Percentiles rank a stretch among this genome's conserved stretches.
These are phyloP conservation scores for Empidonax alnorum DNA, from an alignment of 2,113 vertebrate genomes.

Conservation along the genomic window DNA sequence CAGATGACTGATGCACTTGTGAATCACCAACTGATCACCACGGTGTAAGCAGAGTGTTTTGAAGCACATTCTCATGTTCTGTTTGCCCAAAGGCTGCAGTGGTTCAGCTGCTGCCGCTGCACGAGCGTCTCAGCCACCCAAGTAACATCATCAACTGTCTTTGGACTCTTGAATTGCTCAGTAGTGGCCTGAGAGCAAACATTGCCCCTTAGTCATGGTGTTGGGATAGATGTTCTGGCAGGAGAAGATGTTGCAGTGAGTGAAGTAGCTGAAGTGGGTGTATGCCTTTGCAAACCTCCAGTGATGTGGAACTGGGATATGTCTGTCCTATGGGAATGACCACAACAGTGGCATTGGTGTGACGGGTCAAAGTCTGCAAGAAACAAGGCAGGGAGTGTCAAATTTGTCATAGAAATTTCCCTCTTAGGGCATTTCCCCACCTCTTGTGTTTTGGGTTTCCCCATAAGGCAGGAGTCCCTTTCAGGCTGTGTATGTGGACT, in stretches of 20 bases:
- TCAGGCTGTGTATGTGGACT: not conserved
- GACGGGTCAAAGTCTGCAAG: not conserved
- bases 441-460: not conserved
- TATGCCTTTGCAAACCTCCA: not conserved
- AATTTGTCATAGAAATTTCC: not conserved
- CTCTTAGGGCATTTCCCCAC: not conserved
- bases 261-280: not conserved
- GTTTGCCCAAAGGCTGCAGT: not conserved
- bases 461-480: not conserved
- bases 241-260: not conserved
- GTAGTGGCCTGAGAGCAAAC: not conserved
- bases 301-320: not conserved
- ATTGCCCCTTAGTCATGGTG: not conserved
- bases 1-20: slow-evolving; percentile 3
- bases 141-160: not conserved
- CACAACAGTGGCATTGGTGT: not conserved
- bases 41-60: not conserved
- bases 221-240: not conserved
- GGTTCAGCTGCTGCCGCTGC: not conserved
- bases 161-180: not conserved
- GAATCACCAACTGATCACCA: not conserved
- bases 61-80: not conserved
- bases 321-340: not conserved
- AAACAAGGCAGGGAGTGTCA: not conserved
- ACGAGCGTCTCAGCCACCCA: not conserved